These are phyloP conservation scores for Dynastes hyllus DNA, from an alignment of 2,888 invertebrate genomes.

Conservation along the genomic window DNA sequence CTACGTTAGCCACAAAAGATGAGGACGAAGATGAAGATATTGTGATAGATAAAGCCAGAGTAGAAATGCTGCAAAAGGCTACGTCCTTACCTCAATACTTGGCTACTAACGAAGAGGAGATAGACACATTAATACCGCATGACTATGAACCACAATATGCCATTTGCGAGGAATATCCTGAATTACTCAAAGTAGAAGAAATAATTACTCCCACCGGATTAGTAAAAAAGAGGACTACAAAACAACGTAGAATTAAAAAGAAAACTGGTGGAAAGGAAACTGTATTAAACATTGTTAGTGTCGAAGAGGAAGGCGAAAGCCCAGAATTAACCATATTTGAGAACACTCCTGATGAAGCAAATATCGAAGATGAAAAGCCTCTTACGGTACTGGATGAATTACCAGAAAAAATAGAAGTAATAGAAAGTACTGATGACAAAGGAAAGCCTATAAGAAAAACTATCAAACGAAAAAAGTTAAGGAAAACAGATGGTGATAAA, in stretches of 20 bases:
- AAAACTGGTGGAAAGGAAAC: slow-evolving; percentile 57
- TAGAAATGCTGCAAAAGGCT: slow-evolving; percentile 65
- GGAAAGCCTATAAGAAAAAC: slow-evolving; percentile 56
- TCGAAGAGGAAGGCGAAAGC: slow-evolving; percentile 56
- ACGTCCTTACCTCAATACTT: slow-evolving; percentile 58
- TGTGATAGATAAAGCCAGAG: slow-evolving; percentile 63
- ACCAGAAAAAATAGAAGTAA: slow-evolving; percentile 61
- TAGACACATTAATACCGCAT: slow-evolving; percentile 59
- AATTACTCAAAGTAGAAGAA: slow-evolving; percentile 56
- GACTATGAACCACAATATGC: slow-evolving; percentile 44
- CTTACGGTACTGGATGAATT: slow-evolving; percentile 57
- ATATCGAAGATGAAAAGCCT: slow-evolving; percentile 66
- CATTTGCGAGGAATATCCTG: slow-evolving; percentile 58
- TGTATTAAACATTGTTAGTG: slow-evolving; percentile 58
- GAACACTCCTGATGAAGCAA: slow-evolving; percentile 59
- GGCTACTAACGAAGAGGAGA: slow-evolving; percentile 60
- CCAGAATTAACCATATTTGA: slow-evolving; percentile 58
- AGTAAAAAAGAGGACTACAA: slow-evolving; percentile 57
- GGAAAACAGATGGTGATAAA: slow-evolving; percentile 67
- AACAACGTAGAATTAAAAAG: slow-evolving; percentile 64
- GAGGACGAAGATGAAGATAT: slow-evolving; percentile 65
- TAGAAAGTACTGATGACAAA: slow-evolving; percentile 53
- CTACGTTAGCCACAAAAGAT: slow-evolving; percentile 61
- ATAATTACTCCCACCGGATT: slow-evolving; percentile 56
- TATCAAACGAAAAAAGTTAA: slow-evolving; percentile 68